These are phyloP conservation scores for Augochlorella aurata DNA, from an alignment of 2,888 invertebrate genomes.

Conservation along the genomic window DNA sequence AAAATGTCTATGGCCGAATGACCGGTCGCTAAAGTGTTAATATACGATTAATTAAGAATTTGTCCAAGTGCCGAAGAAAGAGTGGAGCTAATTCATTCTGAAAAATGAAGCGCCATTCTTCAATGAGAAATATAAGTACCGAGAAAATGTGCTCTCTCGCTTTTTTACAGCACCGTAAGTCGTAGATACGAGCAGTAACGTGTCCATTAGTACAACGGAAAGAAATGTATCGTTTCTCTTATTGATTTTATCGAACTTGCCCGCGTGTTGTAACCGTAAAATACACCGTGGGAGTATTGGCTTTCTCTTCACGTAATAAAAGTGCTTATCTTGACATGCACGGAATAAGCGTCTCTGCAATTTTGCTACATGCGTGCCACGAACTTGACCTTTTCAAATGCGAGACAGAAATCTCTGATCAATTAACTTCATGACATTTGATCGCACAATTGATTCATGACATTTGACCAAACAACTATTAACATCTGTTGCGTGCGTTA, in stretches of 20 bases:
- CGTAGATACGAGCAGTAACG: background rate
- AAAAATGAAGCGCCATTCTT: background rate
- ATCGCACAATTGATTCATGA: background rate
- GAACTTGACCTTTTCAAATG: background rate
- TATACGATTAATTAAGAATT: too few relatives aligned
- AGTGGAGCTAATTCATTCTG: background rate
- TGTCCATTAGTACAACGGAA: background rate
- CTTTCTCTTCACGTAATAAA: background rate
- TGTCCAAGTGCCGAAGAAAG: background rate
- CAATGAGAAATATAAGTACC: too few relatives aligned
- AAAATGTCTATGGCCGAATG: too few relatives aligned
- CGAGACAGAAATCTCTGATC: background rate
- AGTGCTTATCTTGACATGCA: background rate
- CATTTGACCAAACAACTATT: background rate
- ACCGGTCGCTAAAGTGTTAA: too few relatives aligned
- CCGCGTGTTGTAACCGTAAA: background rate
- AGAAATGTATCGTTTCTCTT: background rate
- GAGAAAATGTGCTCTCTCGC: background rate
- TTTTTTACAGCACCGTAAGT: background rate
- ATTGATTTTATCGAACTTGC: background rate
- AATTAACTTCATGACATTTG: background rate
- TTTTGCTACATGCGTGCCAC: background rate
- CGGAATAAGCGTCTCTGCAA: background rate
- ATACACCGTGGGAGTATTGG: background rate
- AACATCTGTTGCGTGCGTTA: background rate